These are phyloP conservation scores for Leptothorax acervorum DNA, from an alignment of 2,888 invertebrate genomes.

Conservation along the genomic window DNA sequence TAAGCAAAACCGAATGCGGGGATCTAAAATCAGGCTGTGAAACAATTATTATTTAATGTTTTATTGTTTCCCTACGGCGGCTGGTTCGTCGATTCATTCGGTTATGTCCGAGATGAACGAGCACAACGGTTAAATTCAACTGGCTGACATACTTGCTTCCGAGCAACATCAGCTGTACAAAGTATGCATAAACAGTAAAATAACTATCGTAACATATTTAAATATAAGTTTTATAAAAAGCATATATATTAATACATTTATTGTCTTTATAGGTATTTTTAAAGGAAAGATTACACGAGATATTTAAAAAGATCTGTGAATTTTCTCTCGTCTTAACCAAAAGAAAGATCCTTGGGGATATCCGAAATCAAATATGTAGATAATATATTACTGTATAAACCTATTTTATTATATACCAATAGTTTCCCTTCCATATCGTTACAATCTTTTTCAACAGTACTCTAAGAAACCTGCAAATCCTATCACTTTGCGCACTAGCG, in stretches of 20 bases:
- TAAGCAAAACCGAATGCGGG: background rate
- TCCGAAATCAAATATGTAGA: constrained; percentile 73
- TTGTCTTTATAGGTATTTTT: constrained; percentile 86
- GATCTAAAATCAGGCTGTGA: constrained; percentile 88
- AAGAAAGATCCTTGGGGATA: constrained; percentile 95
- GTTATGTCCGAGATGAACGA: constrained; percentile 92
- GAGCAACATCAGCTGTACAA: constrained; percentile 93
- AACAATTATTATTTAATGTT: constrained; percentile 93
- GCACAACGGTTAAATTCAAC: constrained; percentile 91
- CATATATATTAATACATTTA: background rate
- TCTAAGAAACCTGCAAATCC: too few relatives aligned
- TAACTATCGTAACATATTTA: background rate
- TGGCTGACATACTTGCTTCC: constrained; percentile 93
- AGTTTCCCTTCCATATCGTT: too few relatives aligned
- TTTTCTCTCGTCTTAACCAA: constrained; percentile 91
- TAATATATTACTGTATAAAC: constrained; percentile 16
- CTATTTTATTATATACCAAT: background rate
- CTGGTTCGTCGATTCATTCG: constrained; percentile 94
- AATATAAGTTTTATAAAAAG: constrained; percentile 33
- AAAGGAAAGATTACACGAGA: constrained; percentile 91
- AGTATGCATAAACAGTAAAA: constrained; percentile 85
- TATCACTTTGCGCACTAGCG: too few relatives aligned
- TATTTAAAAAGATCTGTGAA: constrained; percentile 92
- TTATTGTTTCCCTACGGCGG: constrained; percentile 95
- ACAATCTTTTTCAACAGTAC: too few relatives aligned